Base-by-base conservation (phyloP, 2,797 vertebrate genomes). In the Otus scops region DNA sequence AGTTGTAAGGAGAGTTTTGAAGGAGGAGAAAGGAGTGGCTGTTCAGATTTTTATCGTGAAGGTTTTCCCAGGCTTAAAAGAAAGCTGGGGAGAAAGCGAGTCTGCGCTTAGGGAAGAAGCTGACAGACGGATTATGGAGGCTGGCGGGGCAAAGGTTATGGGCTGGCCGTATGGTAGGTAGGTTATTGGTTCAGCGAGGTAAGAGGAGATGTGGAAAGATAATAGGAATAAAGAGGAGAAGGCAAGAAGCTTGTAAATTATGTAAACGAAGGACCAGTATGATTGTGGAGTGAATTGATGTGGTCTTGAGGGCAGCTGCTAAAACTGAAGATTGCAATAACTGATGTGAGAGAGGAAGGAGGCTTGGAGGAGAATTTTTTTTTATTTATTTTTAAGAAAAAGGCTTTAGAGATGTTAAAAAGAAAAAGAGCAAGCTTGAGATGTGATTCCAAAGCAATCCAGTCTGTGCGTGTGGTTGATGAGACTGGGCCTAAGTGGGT, bases 1-100 rank as follows among this genome's bases (percentile, higher is more conserved):
- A 85, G 65, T 7, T 27, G 56, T 6, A 7, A 80, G 78, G 92
- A 85, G 36, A 27, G 57, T 68, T 93, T 5, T 39, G 89, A 60
- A 86, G 83, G 74, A 93, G 81, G 89, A 68, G 93, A 53, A 91
- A 95, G 89, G 95, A 92, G 95, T 69, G 92, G 92, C 91, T 93
- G 48, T 1, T 50, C 68, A 93, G 91, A 95, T 96, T 91, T 91
- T 94, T 96, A 94, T 94, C 92, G 0, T 56, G 71, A 45, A 71
- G 89, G 89, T 85, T 95, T 97, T 96, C 93, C 94, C 93, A 95
- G 86, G 63, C 94, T 92, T 67, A 10, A 34, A 61, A 86, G 77
- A 24, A 75, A 78, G 28, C 38, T 43, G 61, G 56, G 82, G 73
- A 88, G 88, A 75, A 83, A 24, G n/a, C 7, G 60, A 91, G 70